Evolutionary conservation across 1,140 invertebrate species (phyloP), one percentile per base, ranked within the genome.

Genomic region (Copidosoma floridanum): DNA sequence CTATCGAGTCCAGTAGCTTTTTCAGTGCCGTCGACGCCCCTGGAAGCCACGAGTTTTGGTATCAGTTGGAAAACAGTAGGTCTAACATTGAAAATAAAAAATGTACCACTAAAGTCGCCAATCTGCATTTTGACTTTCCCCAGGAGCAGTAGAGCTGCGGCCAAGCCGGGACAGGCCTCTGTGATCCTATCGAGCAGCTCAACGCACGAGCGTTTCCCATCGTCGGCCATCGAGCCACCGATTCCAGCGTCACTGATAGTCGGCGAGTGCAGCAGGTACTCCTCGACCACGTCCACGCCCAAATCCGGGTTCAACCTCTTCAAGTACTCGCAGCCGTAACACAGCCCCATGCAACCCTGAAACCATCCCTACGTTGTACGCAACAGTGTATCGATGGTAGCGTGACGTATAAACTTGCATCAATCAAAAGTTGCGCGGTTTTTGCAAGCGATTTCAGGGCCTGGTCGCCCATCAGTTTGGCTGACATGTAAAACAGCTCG

Each of bases 251-350:
- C 55, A 73, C 24, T 16, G 10, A 14, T 38, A 29, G 76, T 81
- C 2, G 91, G 89, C 32, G 87, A 85, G 81, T 91, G 88, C 58
- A 86, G 79, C 8, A 95, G 81, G 68, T 92, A 89, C 68, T 93
- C 88, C 64, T 88, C 84, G 8, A 89, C 87, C 8, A 97, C 82
- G 63, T 92, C 85, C 10, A 95, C 72, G 21, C 95, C 80, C 65
- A 97, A 90, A 76, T 94, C 90, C 2, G 94, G 91, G 81, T 98
- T 91, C 23, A 98, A 78, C 32, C 81, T 71, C 14, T 84, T 81
- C 7, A 95, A 81, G 72, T 95, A 97, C 1, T 86, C 75, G 12
- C 88, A 80, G 21, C 93, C 91, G 67, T 90, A 91, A 1, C 87
- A 82, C 44, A 88, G 73, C 2, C 80, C 14, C 20, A 16, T 27